Percentiles rank a stretch among this genome's conserved stretches.
phyloP scores from a whole-genome alignment of 2,113 vertebrate genomes.

The Eretmochelys imbricata region DNA sequence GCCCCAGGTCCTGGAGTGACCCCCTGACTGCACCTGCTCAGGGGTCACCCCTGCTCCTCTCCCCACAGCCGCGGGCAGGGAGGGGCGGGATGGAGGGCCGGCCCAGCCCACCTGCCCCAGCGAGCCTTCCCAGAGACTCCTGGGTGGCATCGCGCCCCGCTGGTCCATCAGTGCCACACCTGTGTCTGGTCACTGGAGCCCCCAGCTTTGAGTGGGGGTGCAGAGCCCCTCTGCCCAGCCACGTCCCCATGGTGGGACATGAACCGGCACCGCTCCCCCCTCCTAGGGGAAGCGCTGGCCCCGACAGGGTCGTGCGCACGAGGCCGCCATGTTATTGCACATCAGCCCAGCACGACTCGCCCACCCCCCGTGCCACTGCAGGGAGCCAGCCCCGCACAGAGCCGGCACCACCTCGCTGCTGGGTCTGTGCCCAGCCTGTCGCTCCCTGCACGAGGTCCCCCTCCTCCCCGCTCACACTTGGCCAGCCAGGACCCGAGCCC shows the following conservation, averaged over 20 bases:
- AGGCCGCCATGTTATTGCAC: conserved; percentile 45
- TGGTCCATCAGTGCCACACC: fast-evolving
- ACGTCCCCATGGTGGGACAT: not conserved
- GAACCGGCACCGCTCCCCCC: fast-evolving
- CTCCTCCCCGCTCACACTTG: too few relatives aligned
- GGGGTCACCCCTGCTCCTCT: not conserved
- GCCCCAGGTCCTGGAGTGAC: not conserved
- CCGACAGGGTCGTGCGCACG: fast-evolving
- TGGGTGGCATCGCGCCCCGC: not conserved
- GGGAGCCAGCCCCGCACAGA: not conserved
- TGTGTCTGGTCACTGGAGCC: fast-evolving
- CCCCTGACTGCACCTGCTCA: not conserved
- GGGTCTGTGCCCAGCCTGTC: too few relatives aligned
- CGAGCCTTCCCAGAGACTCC: not conserved
- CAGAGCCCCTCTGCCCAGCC: not conserved
- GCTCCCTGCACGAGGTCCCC: too few relatives aligned
- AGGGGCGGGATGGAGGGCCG: not conserved
- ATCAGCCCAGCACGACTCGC: not conserved
- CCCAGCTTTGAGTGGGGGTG: fast-evolving
- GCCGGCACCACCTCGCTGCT: not conserved
- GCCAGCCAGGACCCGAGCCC: not conserved
- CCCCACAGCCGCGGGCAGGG: fast-evolving
- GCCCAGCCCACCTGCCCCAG: not conserved
- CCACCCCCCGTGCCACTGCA: not conserved
- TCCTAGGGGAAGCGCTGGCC: fast-evolving